Conservation (phyloP, 92 coral and sea anemone genomes). For the Porites evermanni region DNA sequence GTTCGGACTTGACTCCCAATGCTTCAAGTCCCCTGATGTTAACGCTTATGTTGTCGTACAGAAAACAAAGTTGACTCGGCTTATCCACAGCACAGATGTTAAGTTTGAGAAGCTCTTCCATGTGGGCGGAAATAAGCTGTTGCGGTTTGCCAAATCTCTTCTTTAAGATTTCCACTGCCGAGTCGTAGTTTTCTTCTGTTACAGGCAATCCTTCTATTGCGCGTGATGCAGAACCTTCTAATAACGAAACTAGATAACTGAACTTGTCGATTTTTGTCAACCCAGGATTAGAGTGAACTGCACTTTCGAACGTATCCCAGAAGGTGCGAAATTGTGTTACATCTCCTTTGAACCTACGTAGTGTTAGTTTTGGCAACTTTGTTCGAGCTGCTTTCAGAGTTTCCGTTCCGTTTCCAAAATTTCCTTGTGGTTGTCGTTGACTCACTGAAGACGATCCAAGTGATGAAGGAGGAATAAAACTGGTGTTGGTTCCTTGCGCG, state of each 20-base stretch:
- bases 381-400: not conserved
- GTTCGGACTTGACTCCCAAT: conserved; percentile 21
- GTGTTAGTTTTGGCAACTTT: conserved; percentile 45
- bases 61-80: conserved; percentile 11
- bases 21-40: conserved; percentile 34
- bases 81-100: not conserved
- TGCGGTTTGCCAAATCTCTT: conserved; percentile 56
- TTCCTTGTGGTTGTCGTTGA: no score
- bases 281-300: conserved; percentile 18
- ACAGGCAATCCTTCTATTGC: conserved; percentile 56
- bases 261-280: conserved; percentile 40
- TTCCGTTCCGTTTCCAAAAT: no score
- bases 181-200: conserved; percentile 46
- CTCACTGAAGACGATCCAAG: no score
- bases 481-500: not conserved
- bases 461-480: conserved; percentile 2
- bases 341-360: conserved; percentile 55
- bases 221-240: conserved; percentile 45
- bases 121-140: conserved; percentile 54
- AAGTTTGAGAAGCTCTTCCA: conserved; percentile 65
- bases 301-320: conserved; percentile 47
- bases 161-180: conserved; percentile 30
- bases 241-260: conserved; percentile 35
- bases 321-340: conserved; percentile 37
- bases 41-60: conserved; percentile 34